phyloP scores from a whole-genome alignment of 2,113 vertebrate species.

The Thalassoma bifasciatum region DNA sequence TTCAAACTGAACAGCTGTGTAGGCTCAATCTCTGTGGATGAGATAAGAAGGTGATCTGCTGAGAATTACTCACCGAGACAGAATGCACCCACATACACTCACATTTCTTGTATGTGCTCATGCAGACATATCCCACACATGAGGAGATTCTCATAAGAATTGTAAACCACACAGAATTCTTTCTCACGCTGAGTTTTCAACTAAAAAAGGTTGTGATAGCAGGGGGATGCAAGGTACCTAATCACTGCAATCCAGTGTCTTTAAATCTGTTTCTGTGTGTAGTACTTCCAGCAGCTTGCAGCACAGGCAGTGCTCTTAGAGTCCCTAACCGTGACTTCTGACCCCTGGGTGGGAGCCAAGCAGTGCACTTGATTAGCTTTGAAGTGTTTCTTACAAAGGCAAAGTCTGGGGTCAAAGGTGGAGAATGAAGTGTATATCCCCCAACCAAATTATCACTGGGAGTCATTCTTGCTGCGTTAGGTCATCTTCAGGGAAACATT shows the following conservation, averaged over 20 bases:
- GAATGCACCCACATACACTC: conserved; percentile 49
- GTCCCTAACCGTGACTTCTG: conserved; percentile 61
- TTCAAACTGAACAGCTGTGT: conserved; percentile 67
- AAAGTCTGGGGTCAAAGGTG: conserved; percentile 61
- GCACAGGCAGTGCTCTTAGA: conserved; percentile 51
- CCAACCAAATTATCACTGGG: conserved; percentile 53
- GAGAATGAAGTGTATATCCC: conserved; percentile 61
- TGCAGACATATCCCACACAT: conserved; percentile 50
- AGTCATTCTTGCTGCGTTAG: conserved; percentile 67
- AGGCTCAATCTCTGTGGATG: conserved; percentile 45
- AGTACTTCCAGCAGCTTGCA: conserved; percentile 54
- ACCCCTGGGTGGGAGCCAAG: conserved; percentile 63
- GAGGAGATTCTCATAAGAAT: conserved; percentile 13
- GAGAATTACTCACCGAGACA: conserved; percentile 64
- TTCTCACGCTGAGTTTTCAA: conserved; percentile 53
- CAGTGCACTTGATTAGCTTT: conserved; percentile 70
- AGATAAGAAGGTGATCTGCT: conserved; percentile 63
- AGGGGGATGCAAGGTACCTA: conserved; percentile 13
- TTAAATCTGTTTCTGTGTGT: conserved; percentile 28
- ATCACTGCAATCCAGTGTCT: conserved; percentile 16
- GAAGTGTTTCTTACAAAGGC: conserved; percentile 72
- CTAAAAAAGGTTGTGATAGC: conserved; percentile 1
- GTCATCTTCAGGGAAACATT: conserved; percentile 63
- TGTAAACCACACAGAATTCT: conserved; percentile 40
- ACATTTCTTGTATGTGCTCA: conserved; percentile 37